These are phyloP conservation scores for Larimichthys polyactis DNA, from an alignment of 2,113 vertebrate genomes.

Conservation along the genomic window DNA sequence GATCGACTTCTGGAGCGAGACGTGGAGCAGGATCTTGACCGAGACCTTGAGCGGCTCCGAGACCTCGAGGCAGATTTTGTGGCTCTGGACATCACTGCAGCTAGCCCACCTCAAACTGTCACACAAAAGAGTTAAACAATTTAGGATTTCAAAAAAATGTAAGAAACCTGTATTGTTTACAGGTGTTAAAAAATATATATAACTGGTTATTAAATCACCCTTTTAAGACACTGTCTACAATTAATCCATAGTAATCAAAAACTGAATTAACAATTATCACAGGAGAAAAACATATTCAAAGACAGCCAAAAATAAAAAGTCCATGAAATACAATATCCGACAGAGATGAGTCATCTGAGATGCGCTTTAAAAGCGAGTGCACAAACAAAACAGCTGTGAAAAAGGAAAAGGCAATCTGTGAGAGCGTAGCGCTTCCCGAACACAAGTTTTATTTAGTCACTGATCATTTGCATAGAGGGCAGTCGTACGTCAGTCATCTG, in stretches of 20 bases:
- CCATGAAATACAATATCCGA: conserved; percentile 37
- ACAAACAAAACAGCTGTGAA: conserved; percentile 51
- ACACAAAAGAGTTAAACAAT: conserved; percentile 37
- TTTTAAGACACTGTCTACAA: background rate
- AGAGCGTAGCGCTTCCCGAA: conserved; percentile 54
- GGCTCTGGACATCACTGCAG: conserved; percentile 92
- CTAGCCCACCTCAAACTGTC: conserved; percentile 76
- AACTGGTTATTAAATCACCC: conserved; percentile 12
- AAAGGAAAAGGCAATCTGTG: conserved; percentile 39
- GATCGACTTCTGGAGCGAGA: conserved; percentile 89
- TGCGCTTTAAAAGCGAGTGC: conserved; percentile 36
- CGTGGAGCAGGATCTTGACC: conserved; percentile 89
- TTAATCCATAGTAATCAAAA: background rate
- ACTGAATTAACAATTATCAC: background rate
- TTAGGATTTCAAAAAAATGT: conserved; percentile 10
- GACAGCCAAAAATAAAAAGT: background rate
- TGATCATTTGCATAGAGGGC: conserved; percentile 75
- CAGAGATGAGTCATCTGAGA: conserved; percentile 16
- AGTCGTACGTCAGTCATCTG: conserved; percentile 54
- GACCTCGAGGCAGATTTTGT: conserved; percentile 94
- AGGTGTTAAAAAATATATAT: background rate
- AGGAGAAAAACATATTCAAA: background rate
- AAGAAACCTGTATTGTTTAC: too few relatives aligned
- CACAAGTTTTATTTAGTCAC: conserved; percentile 70
- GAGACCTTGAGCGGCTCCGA: conserved; percentile 90